Evolutionary conservation across 2,888 invertebrate genomes (phyloP).

Genomic region (Argyresthia albistria): DNA sequence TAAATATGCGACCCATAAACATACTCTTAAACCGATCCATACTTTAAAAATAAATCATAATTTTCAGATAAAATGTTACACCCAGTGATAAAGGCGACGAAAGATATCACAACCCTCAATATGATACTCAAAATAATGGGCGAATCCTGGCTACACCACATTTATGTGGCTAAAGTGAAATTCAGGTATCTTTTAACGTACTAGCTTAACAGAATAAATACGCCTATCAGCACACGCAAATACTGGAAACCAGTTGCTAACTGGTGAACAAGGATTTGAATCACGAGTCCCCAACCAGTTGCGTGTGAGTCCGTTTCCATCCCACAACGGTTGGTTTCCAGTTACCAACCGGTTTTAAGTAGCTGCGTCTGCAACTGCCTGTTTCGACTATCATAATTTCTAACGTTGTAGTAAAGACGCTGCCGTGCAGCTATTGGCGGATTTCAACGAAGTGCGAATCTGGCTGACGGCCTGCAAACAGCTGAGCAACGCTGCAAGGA

Average conservation of each 20-base stretch:
- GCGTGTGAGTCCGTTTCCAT: too few relatives aligned
- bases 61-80: conserved; percentile 79
- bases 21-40: too few relatives aligned
- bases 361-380: too few relatives aligned
- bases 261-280: too few relatives aligned
- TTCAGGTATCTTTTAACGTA: conserved; percentile 70
- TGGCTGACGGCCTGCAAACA: conserved; percentile 80
- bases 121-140: conserved; percentile 87
- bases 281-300: too few relatives aligned
- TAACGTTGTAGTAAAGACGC: conserved; percentile 69
- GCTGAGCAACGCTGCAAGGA: conserved; percentile 65
- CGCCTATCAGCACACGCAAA: too few relatives aligned
- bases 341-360: too few relatives aligned
- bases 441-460: conserved; percentile 83
- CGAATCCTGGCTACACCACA: conserved; percentile 90
- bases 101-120: conserved; percentile 80
- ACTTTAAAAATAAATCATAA: too few relatives aligned
- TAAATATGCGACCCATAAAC: too few relatives aligned
- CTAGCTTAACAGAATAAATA: too few relatives aligned
- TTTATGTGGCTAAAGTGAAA: conserved; percentile 85
- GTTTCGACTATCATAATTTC: neutral
- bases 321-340: too few relatives aligned
- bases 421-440: conserved; percentile 83
- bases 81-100: conserved; percentile 84
- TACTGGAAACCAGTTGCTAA: too few relatives aligned